These are phyloP conservation scores for Anguilla marmorata DNA, from an alignment of 2,797 vertebrate genomes.

Conservation along the genomic window DNA sequence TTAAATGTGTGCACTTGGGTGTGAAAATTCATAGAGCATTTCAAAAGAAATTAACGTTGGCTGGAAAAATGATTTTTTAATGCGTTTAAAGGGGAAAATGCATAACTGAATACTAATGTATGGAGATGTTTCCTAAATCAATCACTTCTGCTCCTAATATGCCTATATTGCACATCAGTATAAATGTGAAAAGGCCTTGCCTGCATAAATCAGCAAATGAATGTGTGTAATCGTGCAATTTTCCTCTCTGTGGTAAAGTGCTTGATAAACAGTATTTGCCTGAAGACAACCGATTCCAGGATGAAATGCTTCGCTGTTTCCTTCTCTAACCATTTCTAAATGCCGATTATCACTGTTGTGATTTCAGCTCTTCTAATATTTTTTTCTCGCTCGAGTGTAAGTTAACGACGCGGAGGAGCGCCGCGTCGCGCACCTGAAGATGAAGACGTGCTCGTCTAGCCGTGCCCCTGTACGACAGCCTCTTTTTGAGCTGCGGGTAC, in stretches of 20 bases:
- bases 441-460: background rate
- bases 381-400: background rate
- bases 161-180: background rate
- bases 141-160: conserved; percentile 10
- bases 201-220: background rate
- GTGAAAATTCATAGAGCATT: background rate
- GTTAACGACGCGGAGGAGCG: background rate
- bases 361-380: background rate
- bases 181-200: background rate
- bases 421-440: background rate
- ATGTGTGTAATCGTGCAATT: background rate
- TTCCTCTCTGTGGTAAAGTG: background rate
- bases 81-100: background rate
- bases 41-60: conserved; percentile 3
- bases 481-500: background rate
- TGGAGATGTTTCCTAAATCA: conserved; percentile 5
- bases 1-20: background rate
- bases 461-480: background rate
- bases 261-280: background rate
- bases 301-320: background rate
- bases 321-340: background rate
- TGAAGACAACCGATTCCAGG: background rate
- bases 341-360: background rate
- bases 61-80: background rate
- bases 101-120: background rate